These are phyloP conservation scores for Cataglyphis cursor DNA, from an alignment of 2,888 invertebrate species.

Conservation along the genomic window DNA sequence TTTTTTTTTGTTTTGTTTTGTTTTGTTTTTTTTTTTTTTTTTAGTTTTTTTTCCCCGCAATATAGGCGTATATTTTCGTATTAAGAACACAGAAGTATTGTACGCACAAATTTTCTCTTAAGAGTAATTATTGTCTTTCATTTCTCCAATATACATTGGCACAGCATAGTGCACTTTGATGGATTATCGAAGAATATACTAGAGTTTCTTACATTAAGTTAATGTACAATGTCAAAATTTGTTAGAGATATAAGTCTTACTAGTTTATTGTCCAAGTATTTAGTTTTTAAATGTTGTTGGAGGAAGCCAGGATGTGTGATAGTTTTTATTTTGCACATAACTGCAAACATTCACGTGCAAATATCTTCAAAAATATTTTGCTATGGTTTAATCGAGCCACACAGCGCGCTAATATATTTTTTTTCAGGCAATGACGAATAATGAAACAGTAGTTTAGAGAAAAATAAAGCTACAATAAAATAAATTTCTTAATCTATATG, in stretches of 20 bases:
- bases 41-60: slow-evolving; percentile 30
- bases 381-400: slow-evolving; percentile 2
- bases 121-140: slow-evolving; percentile 74
- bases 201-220: slow-evolving; percentile 66
- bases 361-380: slow-evolving; percentile 17
- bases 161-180: slow-evolving; percentile 36
- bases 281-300: slow-evolving; percentile 56
- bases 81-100: slow-evolving; percentile 59
- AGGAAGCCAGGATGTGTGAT: slow-evolving; percentile 54
- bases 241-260: slow-evolving; percentile 74
- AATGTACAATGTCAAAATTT: slow-evolving; percentile 71
- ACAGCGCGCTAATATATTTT: not conserved
- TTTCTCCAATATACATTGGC: slow-evolving; percentile 59
- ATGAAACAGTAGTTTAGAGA: not conserved
- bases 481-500: not conserved
- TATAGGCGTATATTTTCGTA: slow-evolving; percentile 32
- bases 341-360: slow-evolving; percentile 26
- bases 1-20: not conserved
- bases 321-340: slow-evolving; percentile 36
- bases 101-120: slow-evolving; percentile 67
- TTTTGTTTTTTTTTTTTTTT: slow-evolving; percentile 15
- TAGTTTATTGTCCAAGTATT: slow-evolving; percentile 73
- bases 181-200: slow-evolving; percentile 64
- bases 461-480: slow-evolving; percentile 6
- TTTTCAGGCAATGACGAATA: not conserved